phyloP scores from a whole-genome alignment of 2,797 vertebrate genomes.

The Margarornis squamiger region DNA sequence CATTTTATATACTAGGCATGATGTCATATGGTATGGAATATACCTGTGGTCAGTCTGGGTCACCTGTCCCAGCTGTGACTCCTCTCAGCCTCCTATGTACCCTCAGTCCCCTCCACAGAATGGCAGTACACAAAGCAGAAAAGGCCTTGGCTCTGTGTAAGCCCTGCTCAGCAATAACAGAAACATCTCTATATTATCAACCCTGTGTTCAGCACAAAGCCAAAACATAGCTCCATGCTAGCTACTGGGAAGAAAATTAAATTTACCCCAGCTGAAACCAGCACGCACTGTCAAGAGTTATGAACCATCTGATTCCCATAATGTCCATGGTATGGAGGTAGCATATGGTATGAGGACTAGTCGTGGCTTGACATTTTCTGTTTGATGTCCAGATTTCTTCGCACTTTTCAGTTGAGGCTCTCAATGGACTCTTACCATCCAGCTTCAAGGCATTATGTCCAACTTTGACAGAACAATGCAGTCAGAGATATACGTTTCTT shows the following conservation, averaged over 20 bases:
- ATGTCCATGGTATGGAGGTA: not conserved
- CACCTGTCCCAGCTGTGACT: not conserved
- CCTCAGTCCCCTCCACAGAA: rapidly evolving
- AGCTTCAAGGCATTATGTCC: not conserved
- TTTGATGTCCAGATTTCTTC: not conserved
- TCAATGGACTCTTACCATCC: not conserved
- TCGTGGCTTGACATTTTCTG: not conserved
- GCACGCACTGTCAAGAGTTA: not conserved
- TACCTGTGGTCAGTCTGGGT: not conserved
- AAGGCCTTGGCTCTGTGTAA: not conserved
- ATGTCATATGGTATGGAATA: not conserved
- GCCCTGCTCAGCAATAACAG: not conserved
- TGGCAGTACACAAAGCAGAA: not conserved
- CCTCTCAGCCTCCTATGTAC: not conserved
- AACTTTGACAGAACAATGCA: not conserved
- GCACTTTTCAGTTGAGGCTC: not conserved
- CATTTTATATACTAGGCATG: not conserved
- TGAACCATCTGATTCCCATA: not conserved
- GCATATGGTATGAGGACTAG: not conserved
- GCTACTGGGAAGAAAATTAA: not conserved
- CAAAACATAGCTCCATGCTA: not conserved
- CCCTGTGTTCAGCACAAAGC: not conserved
- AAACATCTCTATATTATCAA: not conserved
- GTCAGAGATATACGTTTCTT: not conserved
- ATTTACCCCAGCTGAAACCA: not conserved